Conservation (phyloP, 1,140 invertebrate genomes). For the Drosophila lacertosa region DNA sequence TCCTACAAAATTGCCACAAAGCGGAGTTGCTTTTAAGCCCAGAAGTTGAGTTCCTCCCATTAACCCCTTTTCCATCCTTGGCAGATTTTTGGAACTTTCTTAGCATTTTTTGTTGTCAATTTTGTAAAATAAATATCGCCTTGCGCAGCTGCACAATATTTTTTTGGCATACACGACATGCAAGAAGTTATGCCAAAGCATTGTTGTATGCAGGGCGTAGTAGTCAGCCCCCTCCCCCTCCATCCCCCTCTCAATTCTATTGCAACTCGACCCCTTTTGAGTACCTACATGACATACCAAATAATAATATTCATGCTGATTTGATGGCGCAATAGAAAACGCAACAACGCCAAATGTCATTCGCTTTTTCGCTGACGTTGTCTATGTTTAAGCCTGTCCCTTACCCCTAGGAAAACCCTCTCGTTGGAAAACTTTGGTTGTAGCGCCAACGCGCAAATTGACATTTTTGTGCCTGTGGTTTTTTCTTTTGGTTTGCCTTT, state of each 20-base stretch:
- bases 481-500: slow-evolving; percentile 51
- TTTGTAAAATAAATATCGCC: slow-evolving; percentile 70
- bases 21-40: not conserved
- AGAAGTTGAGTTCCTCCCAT: not conserved
- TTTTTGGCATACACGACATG: slow-evolving; percentile 51
- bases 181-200: slow-evolving; percentile 78
- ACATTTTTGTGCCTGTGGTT: slow-evolving; percentile 79
- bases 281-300: slow-evolving; percentile 65
- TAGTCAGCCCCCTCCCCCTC: not conserved
- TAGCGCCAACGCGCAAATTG: slow-evolving; percentile 73
- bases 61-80: slow-evolving; percentile 2
- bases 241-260: too few relatives aligned
- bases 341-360: slow-evolving; percentile 61
- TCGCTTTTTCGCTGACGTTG: slow-evolving; percentile 68
- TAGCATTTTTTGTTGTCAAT: slow-evolving; percentile 42
- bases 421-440: slow-evolving; percentile 35
- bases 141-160: slow-evolving; percentile 39
- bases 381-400: slow-evolving; percentile 13
- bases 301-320: slow-evolving; percentile 81
- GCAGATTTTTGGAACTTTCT: not conserved
- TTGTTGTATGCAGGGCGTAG: slow-evolving; percentile 39
- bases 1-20: not conserved
- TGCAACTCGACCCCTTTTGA: not conserved
- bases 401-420: not conserved
- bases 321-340: slow-evolving; percentile 62